A percentile compares a stretch with the other conserved stretches of the same genome.
These are phyloP conservation scores for Calyptommatus sinebrachiatus DNA, from an alignment of 2,113 vertebrate genomes.

Conservation along the genomic window DNA sequence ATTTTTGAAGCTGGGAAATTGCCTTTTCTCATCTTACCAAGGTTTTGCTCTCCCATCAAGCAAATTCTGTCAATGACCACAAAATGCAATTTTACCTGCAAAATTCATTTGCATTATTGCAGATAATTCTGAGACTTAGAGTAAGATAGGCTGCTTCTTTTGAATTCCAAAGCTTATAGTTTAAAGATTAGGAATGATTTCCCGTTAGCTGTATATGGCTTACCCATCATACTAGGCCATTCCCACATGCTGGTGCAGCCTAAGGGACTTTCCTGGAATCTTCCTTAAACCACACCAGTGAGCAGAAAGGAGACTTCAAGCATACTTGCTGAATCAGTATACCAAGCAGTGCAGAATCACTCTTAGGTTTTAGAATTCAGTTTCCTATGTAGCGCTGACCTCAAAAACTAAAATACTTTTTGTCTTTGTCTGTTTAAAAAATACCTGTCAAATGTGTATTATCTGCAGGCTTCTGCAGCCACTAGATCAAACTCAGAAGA, in stretches of 20 bases:
- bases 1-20: no score
- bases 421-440: neutral
- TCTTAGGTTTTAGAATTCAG: neutral
- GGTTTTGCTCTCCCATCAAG: no score
- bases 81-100: neutral
- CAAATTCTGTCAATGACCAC: neutral
- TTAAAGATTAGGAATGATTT: neutral
- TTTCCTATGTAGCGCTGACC: neutral
- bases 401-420: neutral
- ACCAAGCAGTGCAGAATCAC: no score
- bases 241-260: no score
- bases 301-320: no score
- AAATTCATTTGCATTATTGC: neutral
- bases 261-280: no score
- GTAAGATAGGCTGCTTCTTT: no score
- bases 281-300: no score
- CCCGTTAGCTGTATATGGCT: no score
- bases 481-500: neutral
- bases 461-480: constrained; percentile 3
- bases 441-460: neutral
- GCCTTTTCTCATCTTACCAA: no score
- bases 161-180: neutral
- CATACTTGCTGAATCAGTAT: no score
- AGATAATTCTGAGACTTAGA: neutral
- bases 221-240: no score